Conservation (phyloP, 2,888 invertebrate species). For the Tyria jacobaeae region DNA sequence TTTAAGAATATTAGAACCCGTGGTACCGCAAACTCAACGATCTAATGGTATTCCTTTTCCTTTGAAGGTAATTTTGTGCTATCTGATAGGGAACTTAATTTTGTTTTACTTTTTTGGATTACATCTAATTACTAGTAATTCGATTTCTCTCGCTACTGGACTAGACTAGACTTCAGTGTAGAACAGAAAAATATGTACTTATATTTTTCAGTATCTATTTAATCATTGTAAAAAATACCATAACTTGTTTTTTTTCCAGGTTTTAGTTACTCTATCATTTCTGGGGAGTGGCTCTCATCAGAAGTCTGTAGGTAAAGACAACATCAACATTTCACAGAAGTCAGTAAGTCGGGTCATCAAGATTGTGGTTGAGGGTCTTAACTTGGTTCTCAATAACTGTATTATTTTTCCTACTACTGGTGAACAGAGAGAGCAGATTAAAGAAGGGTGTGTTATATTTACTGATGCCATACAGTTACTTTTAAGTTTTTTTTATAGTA, state of each 20-base stretch:
- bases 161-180: too few species aligned
- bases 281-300: constrained; percentile 67
- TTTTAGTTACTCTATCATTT: constrained; percentile 66
- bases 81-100: background rate
- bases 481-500: too few species aligned
- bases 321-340: constrained; percentile 67
- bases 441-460: constrained; percentile 59
- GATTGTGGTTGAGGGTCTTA: constrained; percentile 66
- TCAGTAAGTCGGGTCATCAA: constrained; percentile 68
- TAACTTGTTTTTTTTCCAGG: constrained; percentile 40
- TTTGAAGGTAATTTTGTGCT: constrained; percentile 56
- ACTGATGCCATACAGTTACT: background rate
- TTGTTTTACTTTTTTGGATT: background rate
- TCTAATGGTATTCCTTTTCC: constrained; percentile 72
- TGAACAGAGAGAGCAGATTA: constrained; percentile 60
- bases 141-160: background rate
- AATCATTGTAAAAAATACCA: background rate
- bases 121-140: background rate
- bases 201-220: too few species aligned
- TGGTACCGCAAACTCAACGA: constrained; percentile 66
- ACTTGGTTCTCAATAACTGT: constrained; percentile 61
- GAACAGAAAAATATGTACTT: too few species aligned
- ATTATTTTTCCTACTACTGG: constrained; percentile 60
- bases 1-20: constrained; percentile 63
- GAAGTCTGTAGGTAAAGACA: constrained; percentile 65